A percentile compares a stretch with the other conserved stretches of the same genome.
Evolutionary conservation across 2,797 vertebrate species (phyloP).

Genomic region (Characodon lateralis): DNA sequence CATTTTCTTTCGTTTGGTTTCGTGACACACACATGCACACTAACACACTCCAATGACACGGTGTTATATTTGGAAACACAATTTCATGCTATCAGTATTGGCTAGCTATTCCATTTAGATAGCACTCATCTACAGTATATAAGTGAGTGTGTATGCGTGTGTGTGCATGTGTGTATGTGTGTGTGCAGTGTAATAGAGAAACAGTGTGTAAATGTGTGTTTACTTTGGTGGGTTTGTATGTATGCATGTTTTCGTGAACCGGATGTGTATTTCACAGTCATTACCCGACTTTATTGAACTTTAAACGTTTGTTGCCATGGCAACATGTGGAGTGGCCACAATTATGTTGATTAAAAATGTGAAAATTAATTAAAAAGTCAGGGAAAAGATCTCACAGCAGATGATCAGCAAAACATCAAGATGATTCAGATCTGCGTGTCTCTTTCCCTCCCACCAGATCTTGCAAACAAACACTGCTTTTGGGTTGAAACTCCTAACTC

Average conservation of each 20-base stretch:
- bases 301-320: constrained; percentile 67
- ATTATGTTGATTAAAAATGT: constrained; percentile 79
- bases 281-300: constrained; percentile 59
- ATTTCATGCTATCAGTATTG: constrained; percentile 80
- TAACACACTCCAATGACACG: constrained; percentile 72
- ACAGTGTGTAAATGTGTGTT: neutral
- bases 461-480: constrained; percentile 23
- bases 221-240: constrained; percentile 7
- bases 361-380: constrained; percentile 78
- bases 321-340: constrained; percentile 58
- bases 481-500: constrained; percentile 43
- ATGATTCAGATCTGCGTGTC: constrained; percentile 60
- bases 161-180: constrained; percentile 24
- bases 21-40: constrained; percentile 29
- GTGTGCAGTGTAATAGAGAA: neutral
- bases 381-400: constrained; percentile 70
- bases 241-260: constrained; percentile 12
- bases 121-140: constrained; percentile 64
- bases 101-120: constrained; percentile 80
- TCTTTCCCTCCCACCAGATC: constrained; percentile 22
- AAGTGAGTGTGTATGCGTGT: constrained; percentile 25
- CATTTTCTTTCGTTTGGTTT: constrained; percentile 44
- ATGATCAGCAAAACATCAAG: constrained; percentile 74
- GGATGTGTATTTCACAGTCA: constrained; percentile 24
- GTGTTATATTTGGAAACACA: constrained; percentile 81